Evolutionary conservation across 2,888 invertebrate species (phyloP), one percentile per base, ranked within the genome.

Genomic region (Pandemis heparana): DNA sequence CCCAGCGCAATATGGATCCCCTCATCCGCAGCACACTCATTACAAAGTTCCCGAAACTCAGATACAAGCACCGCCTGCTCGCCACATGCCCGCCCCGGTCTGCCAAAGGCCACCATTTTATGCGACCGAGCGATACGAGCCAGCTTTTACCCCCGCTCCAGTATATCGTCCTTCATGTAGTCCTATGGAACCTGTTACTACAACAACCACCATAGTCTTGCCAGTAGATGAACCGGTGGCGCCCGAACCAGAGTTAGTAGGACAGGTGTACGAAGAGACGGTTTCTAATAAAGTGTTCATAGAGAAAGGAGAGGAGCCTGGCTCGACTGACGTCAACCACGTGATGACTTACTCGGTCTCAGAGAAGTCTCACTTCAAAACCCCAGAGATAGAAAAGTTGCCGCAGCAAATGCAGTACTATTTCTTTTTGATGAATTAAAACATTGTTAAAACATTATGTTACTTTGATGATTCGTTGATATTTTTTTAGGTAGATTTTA

Each of bases 351-450:
- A 94, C 77, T 92, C 92, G 0, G 76, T 94, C 4, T 87, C 89
- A 3, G 94, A 94, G 65, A 93, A 92, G 71, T 85, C 92, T 0
- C 91, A 92, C 75, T 94, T 90, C 71, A 91, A 81, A 78, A 87
- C 87, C 0, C 93, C 94, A 0, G 85, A 90, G 72, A 87, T 92
- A 48, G 89, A 91, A 71, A 85, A 81, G 43, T 77, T 94, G 43
- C 94, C 94, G 1, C 88, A 94, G 76, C 94, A 94, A 77, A 86
- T 92, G 87, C 93, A 94, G 70, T 94, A 94, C 76, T 87, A 86
- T 65, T 94, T 93, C 79, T 87, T 87, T 46, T 78, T 93, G 76
- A 83, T 92, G 78, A 93, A 85, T 85, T 75, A 60, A 5, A 23
- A 9, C 23, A 0, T 48, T n/a, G 12, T 48, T 48, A n/a, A n/a